These are phyloP conservation scores for Phyllotreta striolata DNA, from an alignment of 2,888 invertebrate species.

Conservation along the genomic window DNA sequence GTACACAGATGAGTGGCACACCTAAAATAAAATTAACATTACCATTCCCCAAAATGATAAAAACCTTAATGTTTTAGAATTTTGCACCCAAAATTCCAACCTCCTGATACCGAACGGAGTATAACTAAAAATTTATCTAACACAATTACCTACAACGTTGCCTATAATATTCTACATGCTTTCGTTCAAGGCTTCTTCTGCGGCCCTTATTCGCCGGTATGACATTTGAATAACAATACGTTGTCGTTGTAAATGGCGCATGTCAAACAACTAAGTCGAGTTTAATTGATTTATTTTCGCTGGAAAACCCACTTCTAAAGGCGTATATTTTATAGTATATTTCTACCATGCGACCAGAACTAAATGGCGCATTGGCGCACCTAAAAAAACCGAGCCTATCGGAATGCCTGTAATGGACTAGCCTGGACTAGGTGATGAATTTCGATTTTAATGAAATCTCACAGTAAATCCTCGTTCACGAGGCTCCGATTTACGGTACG, in stretches of 20 bases:
- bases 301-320: conserved; percentile 25
- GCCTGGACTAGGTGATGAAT: conserved; percentile 1
- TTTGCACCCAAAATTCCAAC: too few species aligned
- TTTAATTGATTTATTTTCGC: conserved; percentile 34
- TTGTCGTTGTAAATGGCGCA: conserved; percentile 32
- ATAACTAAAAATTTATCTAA: too few species aligned
- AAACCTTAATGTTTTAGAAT: too few species aligned
- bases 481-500: too few species aligned
- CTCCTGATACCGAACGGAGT: too few species aligned
- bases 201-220: conserved; percentile 21
- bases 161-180: too few species aligned
- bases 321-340: conserved; percentile 21
- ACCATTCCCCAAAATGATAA: too few species aligned
- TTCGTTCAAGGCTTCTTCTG: conserved; percentile 9
- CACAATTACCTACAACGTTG: conserved; percentile 13
- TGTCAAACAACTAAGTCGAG: conserved; percentile 29
- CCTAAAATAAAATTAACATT: too few species aligned
- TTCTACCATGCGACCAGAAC: conserved; percentile 24
- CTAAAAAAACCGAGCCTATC: not conserved
- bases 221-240: conserved; percentile 36
- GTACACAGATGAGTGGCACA: too few species aligned
- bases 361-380: conserved; percentile 30
- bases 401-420: not conserved
- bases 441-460: conserved; percentile 7
- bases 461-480: too few species aligned